These are phyloP conservation scores for Danio tinwini DNA, from an alignment of 2,797 vertebrate species.

Conservation along the genomic window DNA sequence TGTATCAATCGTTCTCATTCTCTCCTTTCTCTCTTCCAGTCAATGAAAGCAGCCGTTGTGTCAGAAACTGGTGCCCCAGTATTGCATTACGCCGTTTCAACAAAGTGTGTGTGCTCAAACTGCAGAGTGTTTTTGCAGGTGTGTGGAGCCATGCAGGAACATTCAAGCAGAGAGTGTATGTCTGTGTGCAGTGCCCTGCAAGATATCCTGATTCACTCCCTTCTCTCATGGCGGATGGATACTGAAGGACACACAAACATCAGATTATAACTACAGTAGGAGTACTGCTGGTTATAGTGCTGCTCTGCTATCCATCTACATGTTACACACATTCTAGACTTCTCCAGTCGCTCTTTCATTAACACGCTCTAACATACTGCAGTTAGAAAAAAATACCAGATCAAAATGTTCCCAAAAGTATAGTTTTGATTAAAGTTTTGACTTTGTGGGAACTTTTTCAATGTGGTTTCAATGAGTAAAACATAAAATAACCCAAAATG, in stretches of 20 bases:
- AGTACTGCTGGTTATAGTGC: neutral
- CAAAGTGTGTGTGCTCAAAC: neutral
- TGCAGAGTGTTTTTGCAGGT: slow-evolving; percentile 35
- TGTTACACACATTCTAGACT: neutral
- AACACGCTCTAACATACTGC: too few relatives aligned
- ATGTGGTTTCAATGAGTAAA: too few relatives aligned
- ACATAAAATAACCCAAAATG: too few relatives aligned
- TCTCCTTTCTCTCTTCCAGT: slow-evolving; percentile 8
- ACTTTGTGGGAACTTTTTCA: too few relatives aligned
- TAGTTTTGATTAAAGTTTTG: too few relatives aligned
- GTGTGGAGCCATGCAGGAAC: slow-evolving; percentile 35
- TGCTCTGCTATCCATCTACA: neutral
- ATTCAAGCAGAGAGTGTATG: neutral
- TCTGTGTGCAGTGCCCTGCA: neutral
- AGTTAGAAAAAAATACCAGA: too few relatives aligned
- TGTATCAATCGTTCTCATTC: slow-evolving; percentile 12
- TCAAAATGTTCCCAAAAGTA: too few relatives aligned
- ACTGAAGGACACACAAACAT: slow-evolving; percentile 12
- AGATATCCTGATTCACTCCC: neutral
- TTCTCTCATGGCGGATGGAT: slow-evolving; percentile 5
- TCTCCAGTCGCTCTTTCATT: neutral
- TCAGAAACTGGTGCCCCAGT: slow-evolving; percentile 40
- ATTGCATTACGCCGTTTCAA: slow-evolving; percentile 62
- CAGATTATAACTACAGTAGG: neutral
- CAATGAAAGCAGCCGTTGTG: slow-evolving; percentile 69